Evolutionary conservation across 1,140 invertebrate species (phyloP), one percentile per base, ranked within the genome.

Genomic region (Zaprionus tsacasi): DNA sequence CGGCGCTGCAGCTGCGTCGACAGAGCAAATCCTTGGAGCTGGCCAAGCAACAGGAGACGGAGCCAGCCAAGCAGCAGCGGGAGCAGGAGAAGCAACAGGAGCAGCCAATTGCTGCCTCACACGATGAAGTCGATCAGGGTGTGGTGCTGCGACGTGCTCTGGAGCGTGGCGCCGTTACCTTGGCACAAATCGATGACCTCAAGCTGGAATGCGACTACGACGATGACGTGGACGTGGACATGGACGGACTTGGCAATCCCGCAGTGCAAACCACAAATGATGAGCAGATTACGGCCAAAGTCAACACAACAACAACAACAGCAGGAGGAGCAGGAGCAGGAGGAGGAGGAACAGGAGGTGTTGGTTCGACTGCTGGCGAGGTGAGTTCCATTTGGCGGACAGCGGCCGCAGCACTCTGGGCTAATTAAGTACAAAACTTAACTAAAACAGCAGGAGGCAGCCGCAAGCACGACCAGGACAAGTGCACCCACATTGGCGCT

Each of bases 141-240:
- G 85, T 88, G 52, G 79, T 85, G 45, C 56, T 85, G 55, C 75
- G 81, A 13, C 75, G 75, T 13, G 85, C 74, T 7, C 61, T 54
- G 36, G 71, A 79, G 25, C 85, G 74, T 69, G 86, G 81, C 25
- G 69, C 81, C 58, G 61, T 89, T 50, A 82, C 85, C 78, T 85
- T 89, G 80, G 83, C 80, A 55, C 83, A 88, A 89, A 85, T 89
- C 35, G 85, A 89, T 63, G 80, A 91, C 70, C 75, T 91, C 27
- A 77, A 80, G 50, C 61, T 81, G 56, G 82, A 79, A n/a, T 68
- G 78, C 38, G 82, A 81, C 10, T 64, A 67, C 7, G 60, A 52
- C 12, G 38, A 50, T 48, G 54, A 57, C 40, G 65, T 60, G 12
- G 66, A 63, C 36, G 70, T 17, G 54, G 57, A 43, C 13, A 5